Percentiles rank a stretch among this genome's conserved stretches.
phyloP scores from a whole-genome alignment of 2,888 invertebrate species.

The Halictus quadricinctus region DNA sequence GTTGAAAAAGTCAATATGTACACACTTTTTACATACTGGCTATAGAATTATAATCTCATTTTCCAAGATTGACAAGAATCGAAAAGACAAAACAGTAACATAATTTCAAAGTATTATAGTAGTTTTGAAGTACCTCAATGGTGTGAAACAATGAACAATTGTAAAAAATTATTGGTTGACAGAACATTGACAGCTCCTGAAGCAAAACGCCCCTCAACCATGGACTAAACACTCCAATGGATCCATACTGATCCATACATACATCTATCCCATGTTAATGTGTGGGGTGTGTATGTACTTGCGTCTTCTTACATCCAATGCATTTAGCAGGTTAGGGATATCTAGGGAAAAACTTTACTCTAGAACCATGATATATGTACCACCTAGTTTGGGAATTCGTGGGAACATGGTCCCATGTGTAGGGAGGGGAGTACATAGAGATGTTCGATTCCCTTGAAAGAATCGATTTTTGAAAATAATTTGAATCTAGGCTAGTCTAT shows the following conservation, averaged over 20 bases:
- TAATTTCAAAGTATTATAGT: not conserved
- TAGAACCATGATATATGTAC: not conserved
- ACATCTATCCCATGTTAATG: not conserved
- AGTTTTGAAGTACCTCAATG: constrained; percentile 33
- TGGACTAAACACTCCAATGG: constrained; percentile 25
- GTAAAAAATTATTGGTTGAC: constrained; percentile 31
- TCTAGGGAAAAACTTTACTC: constrained; percentile 26
- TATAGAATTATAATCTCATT: not conserved
- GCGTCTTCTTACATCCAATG: not conserved
- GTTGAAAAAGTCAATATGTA: constrained; percentile 8
- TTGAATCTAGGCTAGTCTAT: no score
- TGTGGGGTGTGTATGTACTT: not conserved
- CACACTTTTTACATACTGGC: not conserved
- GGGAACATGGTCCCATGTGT: no score
- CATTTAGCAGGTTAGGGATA: not conserved
- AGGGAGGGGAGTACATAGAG: no score
- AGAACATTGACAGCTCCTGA: constrained; percentile 49
- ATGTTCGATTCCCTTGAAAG: no score
- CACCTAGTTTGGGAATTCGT: not conserved
- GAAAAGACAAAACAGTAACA: not conserved
- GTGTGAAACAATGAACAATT: constrained; percentile 24
- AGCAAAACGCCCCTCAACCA: constrained; percentile 58
- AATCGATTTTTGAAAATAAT: no score
- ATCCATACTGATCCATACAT: constrained; percentile 15
- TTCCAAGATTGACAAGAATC: not conserved